Evolutionary conservation across 2,888 invertebrate species (phyloP).

Genomic region (Periphyllus acericola): DNA sequence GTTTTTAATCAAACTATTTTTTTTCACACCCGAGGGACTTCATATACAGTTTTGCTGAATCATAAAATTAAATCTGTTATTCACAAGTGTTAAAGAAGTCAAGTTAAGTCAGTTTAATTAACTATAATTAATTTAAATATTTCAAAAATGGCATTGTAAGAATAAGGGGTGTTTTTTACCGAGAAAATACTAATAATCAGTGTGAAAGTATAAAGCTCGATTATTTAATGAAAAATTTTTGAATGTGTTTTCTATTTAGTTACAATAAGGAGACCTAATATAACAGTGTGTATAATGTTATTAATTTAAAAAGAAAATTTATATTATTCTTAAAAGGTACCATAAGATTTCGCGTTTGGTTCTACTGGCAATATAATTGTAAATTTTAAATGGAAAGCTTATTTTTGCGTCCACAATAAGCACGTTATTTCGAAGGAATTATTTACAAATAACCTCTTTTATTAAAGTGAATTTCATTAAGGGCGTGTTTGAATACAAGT

Average conservation of each 20-base stretch:
- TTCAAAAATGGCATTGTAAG: background rate
- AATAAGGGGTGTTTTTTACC: background rate
- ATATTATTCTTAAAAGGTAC: background rate
- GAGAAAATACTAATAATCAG: background rate
- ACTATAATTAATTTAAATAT: background rate
- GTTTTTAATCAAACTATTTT: conserved; percentile 6
- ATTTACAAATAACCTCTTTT: conserved; percentile 36
- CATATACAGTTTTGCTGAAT: background rate
- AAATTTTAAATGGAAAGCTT: background rate
- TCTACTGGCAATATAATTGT: background rate
- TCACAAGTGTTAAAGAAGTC: background rate
- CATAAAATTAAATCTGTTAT: background rate
- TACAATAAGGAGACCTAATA: background rate
- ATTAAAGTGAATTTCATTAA: conserved; percentile 42
- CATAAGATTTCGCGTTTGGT: background rate
- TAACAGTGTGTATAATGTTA: background rate
- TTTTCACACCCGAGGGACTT: background rate
- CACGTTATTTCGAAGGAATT: background rate
- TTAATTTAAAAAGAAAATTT: background rate
- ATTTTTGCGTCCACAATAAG: background rate
- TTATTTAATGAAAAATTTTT: background rate
- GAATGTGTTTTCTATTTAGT: background rate
- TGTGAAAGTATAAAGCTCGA: background rate
- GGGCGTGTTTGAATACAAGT: conserved; percentile 51
- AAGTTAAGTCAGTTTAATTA: background rate